Conservation (phyloP, 1,140 invertebrate genomes). For the Drosophila micromelanica region DNA sequence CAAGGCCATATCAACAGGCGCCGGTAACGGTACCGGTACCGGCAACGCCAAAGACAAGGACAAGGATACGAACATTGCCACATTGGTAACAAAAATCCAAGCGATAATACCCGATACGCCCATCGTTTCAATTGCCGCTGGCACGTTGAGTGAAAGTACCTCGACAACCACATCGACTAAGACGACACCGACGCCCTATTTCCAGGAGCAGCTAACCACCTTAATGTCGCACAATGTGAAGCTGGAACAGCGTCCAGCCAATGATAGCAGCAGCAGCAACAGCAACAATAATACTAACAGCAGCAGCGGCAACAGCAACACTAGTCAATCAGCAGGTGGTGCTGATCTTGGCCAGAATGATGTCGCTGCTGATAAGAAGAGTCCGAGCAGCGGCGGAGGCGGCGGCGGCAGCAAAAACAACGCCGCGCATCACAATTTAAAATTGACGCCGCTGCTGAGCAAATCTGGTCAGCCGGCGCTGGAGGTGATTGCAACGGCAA, state of each 20-base stretch:
- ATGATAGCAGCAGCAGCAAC: slow-evolving; percentile 14
- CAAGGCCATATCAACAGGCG: slow-evolving; percentile 53
- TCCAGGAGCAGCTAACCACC: slow-evolving; percentile 56
- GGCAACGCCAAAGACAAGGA: not conserved
- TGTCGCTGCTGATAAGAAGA: slow-evolving; percentile 31
- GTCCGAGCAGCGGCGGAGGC: not conserved
- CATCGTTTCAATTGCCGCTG: slow-evolving; percentile 79
- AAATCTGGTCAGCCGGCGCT: slow-evolving; percentile 19
- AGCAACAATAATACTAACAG: not conserved
- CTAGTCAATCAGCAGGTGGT: slow-evolving; percentile 4
- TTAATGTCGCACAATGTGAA: slow-evolving; percentile 63
- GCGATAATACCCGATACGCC: slow-evolving; percentile 78
- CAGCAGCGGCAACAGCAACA: slow-evolving; percentile 11
- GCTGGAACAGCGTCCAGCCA: slow-evolving; percentile 38
- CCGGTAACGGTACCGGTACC: not conserved
- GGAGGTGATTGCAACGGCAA: slow-evolving; percentile 25
- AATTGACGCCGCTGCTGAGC: slow-evolving; percentile 36
- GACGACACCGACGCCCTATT: slow-evolving; percentile 73
- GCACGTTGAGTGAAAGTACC: slow-evolving; percentile 76
- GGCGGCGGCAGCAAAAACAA: not conserved
- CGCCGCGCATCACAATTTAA: slow-evolving; percentile 33
- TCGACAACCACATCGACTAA: slow-evolving; percentile 79
- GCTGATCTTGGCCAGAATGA: slow-evolving; percentile 39
- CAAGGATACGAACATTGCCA: slow-evolving; percentile 33
- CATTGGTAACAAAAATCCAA: slow-evolving; percentile 53